Base-by-base conservation (phyloP, 1,140 invertebrate genomes). In the Metaphire vulgaris region DNA sequence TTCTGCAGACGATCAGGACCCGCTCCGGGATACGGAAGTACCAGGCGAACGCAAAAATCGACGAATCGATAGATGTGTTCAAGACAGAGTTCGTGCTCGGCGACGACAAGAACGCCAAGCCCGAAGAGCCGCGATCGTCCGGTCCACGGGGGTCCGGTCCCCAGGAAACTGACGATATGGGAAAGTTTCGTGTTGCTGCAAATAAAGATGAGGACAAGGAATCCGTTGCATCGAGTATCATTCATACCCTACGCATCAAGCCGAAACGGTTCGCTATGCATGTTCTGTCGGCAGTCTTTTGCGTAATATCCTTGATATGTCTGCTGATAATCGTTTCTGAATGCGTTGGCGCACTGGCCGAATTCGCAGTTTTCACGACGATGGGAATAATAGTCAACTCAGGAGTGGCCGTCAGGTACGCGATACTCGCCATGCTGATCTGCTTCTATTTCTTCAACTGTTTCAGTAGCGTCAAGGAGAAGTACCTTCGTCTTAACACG, bases 371-470 rank as follows among this genome's bases (percentile, higher is more conserved):
- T 1, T 85, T 85, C 65, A 85, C 84, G 0, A 82, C 85, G 82
- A 85, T 85, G 84, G 84, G 84, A 0, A 83, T 85, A 31, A 85
- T 85, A 29, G 82, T 85, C 12, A 85, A 85, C 75, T 83, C 84
- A 1, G 83, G 83, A 21, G 79, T 78, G 21, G 82, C 83, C 12
- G 80, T 85, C 6, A 81, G 83, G 72, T 85, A 85, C 78, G 81
- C 83, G n/a, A 81, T 81, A 14, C 83, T 85, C 81, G 81, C 82
- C 32, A 75, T 85, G 1, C 78, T 85, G n/a, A 83, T 85, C 26
- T 77, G 84, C 30, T 80, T 85, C 12, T 85, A 85, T 79, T 84
- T 83, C 81, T 83, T 85, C 79, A 83, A 83, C 78, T 84, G 82
- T 73, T 85, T 84, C 79, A 83, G 81, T 74, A 84, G 84, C 71